Base-by-base conservation (phyloP, 2,113 vertebrate species). In the Ploceus nigricollis region DNA sequence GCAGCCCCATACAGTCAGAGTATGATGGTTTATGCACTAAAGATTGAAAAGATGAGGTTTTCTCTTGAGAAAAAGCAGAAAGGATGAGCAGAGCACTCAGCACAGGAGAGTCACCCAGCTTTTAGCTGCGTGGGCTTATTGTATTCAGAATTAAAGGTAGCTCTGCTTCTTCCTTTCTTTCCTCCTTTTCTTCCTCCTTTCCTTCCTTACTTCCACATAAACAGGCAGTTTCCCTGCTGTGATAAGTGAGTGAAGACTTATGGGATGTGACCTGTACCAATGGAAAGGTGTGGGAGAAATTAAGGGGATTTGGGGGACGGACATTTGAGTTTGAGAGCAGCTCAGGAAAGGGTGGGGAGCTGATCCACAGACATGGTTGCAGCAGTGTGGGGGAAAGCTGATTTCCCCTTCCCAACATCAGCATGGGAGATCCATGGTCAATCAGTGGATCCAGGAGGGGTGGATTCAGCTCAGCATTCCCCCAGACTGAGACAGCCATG, bases 231-330 rank as follows among this genome's bases (percentile, higher is more conserved):
- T 63, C 15, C 51, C 23, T 44, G 53, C 37, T 57, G 21, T 1
- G 2, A 33, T 47, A 50, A 45, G 10, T 17, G 77, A 44, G 7
- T 15, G 31, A 58, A 63, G 14, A 58, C 18, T 37, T 42, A 66
- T 21, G 9, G 25, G 16, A 20, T 40, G 30, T 40, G 25, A 44
- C 8, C 60, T 57, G 11, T 16, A 30, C 15, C 33, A 3, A 0
- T 25, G 48, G 54, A 68, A 76, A 53, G 8, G 15, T 11, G 17
- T 11, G 11, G 35, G 24, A 39, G 50, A 58, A 90, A 69, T n/a
- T 22, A 30, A 30, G 12, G 8, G 16, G 11, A 24, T 79, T 35
- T 56, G 2, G 5, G 45, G 23, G 6, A 60, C 0, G 0, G 20
- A 7, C 5, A 31, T 72, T 77, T 89, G 44, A 30, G 19, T 70